Evolutionary conservation across 1,140 invertebrate species (phyloP), one percentile per base, ranked within the genome.

Genomic region (Saccostrea cuccullata): DNA sequence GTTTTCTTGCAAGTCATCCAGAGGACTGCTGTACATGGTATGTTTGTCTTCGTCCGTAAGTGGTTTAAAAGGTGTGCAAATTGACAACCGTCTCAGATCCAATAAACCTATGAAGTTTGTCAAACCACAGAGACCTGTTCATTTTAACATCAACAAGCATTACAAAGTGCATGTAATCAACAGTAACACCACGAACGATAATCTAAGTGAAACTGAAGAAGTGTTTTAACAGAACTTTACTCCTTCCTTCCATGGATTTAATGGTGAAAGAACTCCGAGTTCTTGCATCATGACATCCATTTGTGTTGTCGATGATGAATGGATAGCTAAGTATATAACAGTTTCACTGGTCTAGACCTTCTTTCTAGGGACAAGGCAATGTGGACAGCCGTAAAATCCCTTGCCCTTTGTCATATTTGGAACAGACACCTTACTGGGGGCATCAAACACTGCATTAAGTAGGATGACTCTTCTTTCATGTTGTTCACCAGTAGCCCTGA

Each of bases 161-260:
- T 40, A 89, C 85, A 26, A 73, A 73, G 20, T 89, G 88, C 88
- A 89, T 89, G 64, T 86, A 84, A 30, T 89, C 88, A 15, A 86
- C 67, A 36, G 64, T 4, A 55, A 56, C 70, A 30, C 55, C 77
- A 55, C 77, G 55, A 4, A 83, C 40, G 40, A 84, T 47, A 55
- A 83, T 56, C n/a, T n/a, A n/a, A n/a, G n/a, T n/a, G n/a, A 70
- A 82, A 89, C 3, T 36, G 26, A n/a, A 58, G 55, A 2, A 86
- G 55, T 3, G 15, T 47, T 13, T 47, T 11, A 40, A 89, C 17
- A 26, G 23, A 86, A 70, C 70, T 82, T 20, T 40, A 77, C 47
- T 77, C 88, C 56, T 89, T 89, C 6, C 67, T 58, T 73, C 36
- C n/a, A 13, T 82, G 55, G 47, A 67, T 23, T 87, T 55, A 17